Percentiles rank a stretch among this genome's conserved stretches.
Conservation (phyloP, 2,797 vertebrate species). For the Agapornis canus region DNA sequence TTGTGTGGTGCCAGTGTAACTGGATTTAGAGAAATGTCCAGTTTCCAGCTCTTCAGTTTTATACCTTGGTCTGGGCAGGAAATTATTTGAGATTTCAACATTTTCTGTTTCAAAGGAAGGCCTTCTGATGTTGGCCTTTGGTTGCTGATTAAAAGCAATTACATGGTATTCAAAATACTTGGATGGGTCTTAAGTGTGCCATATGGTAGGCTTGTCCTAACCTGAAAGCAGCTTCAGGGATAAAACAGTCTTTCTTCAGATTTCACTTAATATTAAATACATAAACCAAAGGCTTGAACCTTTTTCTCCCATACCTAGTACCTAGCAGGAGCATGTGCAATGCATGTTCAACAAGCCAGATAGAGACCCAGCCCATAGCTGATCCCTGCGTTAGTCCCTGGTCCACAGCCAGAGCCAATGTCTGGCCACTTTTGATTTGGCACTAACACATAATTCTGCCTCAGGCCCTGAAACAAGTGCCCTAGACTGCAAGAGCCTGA, state of each 20-base stretch:
- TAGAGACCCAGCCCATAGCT: not conserved
- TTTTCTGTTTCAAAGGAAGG: not conserved
- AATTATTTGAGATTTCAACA: not conserved
- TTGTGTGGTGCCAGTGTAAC: not conserved
- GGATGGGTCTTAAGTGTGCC: not conserved
- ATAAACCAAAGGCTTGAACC: not conserved
- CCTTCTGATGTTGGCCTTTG: not conserved
- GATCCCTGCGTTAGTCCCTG: not conserved
- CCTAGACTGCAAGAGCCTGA: not conserved
- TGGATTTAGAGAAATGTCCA: not conserved
- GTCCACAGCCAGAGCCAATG: not conserved
- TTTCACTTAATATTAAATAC: not conserved
- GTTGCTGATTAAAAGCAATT: slow-evolving; percentile 32
- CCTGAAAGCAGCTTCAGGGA: not conserved
- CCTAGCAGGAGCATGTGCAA: not conserved
- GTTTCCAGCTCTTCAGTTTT: not conserved
- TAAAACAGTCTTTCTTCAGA: not conserved
- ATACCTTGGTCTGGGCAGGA: not conserved
- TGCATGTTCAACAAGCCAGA: not conserved
- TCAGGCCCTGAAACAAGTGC: not conserved
- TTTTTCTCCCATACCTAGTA: not conserved
- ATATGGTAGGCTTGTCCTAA: not conserved
- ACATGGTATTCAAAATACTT: not conserved
- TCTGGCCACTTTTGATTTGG: not conserved
- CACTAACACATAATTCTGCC: not conserved